Base-by-base conservation (phyloP, 2,113 vertebrate species). In the Synodontis membranacea region DNA sequence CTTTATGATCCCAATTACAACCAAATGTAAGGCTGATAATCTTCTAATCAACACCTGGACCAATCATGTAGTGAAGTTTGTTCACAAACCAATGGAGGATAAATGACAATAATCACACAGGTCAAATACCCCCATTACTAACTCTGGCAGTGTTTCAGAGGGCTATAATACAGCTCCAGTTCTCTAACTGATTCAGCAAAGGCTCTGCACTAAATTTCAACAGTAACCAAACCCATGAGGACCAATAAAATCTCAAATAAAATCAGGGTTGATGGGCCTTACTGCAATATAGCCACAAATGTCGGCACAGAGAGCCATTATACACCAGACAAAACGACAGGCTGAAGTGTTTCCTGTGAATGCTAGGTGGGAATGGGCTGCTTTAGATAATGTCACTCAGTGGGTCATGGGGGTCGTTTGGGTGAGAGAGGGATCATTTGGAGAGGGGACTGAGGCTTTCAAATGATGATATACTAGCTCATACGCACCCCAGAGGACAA, bases 141-240 rank as follows among this genome's bases (percentile, higher is more conserved):
- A 89, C 86, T 81, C 87, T 86, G 87, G 89, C 90, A 87, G 87
- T 86, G 62, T 78, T 89, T 89, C 62, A 86, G 88, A 88, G 34
- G 46, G 88, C 60, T 90, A 75, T 86, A 58, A 86, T 91, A 90
- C 84, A 85, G 88, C 88, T 87, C 75, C 74, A 86, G 72, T 80
- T 82, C 34, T 64, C 83, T 88, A 86, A 88, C 86, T 90, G 91
- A 90, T 86, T 93, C 90, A 91, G 84, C 86, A 68, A 83, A 58
- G 91, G 60, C 62, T 72, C 34, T 0, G 84, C 87, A 82, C 89
- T 92, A 84, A 91, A 88, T 91, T 80, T 89, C 62, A 76, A 64
- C 54, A 89, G 80, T 79, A 84, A 81, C 70, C 86, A 54, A 85
- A 83, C 84, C 62, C 72, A 80, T 58, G 81, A 70, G 86, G 68